phyloP scores from a whole-genome alignment of 2,888 invertebrate species.

The Raillietiella orientalis region DNA sequence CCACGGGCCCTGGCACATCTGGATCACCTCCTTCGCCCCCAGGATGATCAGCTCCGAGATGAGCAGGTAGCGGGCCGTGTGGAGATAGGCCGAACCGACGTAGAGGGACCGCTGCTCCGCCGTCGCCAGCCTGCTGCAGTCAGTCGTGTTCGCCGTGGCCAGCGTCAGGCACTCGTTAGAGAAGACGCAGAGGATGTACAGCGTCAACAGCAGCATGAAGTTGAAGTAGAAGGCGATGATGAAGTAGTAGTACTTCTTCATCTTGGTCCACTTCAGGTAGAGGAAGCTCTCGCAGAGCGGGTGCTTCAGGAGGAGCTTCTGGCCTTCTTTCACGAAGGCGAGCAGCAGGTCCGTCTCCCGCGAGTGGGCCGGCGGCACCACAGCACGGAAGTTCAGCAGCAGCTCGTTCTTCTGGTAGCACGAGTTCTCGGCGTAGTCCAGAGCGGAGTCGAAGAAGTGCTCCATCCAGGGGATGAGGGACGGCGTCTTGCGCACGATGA shows the following conservation, averaged over 20 bases:
- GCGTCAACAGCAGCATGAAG: slow-evolving; percentile 26
- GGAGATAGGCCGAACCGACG: not conserved
- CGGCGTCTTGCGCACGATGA: slow-evolving; percentile 50
- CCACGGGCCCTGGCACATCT: slow-evolving; percentile 35
- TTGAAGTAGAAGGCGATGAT: slow-evolving; percentile 32
- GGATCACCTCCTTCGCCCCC: slow-evolving; percentile 35
- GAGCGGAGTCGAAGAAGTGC: slow-evolving; percentile 38
- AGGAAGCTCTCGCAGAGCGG: slow-evolving; percentile 55
- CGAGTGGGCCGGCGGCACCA: too few species aligned
- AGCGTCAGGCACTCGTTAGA: slow-evolving; percentile 4
- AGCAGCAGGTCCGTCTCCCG: slow-evolving; percentile 34
- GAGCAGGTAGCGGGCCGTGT: slow-evolving; percentile 4
- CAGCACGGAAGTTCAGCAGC: too few species aligned
- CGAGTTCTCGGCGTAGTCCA: too few species aligned
- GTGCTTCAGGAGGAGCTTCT: slow-evolving; percentile 41
- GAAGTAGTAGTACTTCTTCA: slow-evolving; percentile 44
- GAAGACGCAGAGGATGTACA: slow-evolving; percentile 28
- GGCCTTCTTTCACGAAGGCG: slow-evolving; percentile 42
- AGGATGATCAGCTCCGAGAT: slow-evolving; percentile 7
- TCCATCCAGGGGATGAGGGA: too few species aligned
- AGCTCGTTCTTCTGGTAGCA: too few species aligned
- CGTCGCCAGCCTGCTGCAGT: slow-evolving; percentile 1
- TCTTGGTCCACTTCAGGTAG: slow-evolving; percentile 45
- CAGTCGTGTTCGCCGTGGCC: slow-evolving; percentile 4
- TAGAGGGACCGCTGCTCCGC: not conserved